Base-by-base conservation (phyloP, 2,888 invertebrate genomes). In the Dynastes hyllus region DNA sequence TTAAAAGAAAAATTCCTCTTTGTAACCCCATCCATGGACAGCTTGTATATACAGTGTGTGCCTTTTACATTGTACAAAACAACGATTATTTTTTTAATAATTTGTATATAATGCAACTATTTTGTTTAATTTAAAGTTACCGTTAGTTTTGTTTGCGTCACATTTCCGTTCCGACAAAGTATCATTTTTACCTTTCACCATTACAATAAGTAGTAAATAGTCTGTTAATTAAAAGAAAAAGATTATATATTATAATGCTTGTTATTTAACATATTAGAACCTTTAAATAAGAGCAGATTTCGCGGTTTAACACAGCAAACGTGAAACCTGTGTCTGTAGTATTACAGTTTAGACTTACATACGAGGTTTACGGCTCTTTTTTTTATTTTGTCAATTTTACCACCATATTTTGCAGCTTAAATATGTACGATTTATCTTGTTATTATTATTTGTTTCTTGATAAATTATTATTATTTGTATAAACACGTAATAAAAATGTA, bases 31-130 rank as follows among this genome's bases (percentile, higher is more conserved):
- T 22, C 22, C 22, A 22, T 22, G 22, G 22, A 22, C 22, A 22
- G 22, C 22, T 0, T 22, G 22, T 22, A 83, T 84, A 82, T 83
- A 81, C 84, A 84, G 85, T 85, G 84, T 86, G 86, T 86, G 86
- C 86, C 86, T 86, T 55, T 86, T 85, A 84, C 83, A 86, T 84
- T 85, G 86, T 86, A 86, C 85, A 86, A 86, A 78, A 84, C 83
- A 81, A 80, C 81, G 82, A 82, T 80, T 82, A 81, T 80, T 80
- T 82, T 37, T 81, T 80, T 80, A 80, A 79, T 70, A 65, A 78
- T 73, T 81, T 80, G 69, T 80, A 78, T 80, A 80, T 78, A 79
- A 77, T 70, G 78, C 77, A 76, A 78, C 76, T 76, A 78, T 55
- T 73, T 75, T 73, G 4, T 55, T 16, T 51, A 16, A 22, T 58